Evolutionary conservation across 2,113 vertebrate species (phyloP).

Genomic region (Pseudolaguvia tuberculata): DNA sequence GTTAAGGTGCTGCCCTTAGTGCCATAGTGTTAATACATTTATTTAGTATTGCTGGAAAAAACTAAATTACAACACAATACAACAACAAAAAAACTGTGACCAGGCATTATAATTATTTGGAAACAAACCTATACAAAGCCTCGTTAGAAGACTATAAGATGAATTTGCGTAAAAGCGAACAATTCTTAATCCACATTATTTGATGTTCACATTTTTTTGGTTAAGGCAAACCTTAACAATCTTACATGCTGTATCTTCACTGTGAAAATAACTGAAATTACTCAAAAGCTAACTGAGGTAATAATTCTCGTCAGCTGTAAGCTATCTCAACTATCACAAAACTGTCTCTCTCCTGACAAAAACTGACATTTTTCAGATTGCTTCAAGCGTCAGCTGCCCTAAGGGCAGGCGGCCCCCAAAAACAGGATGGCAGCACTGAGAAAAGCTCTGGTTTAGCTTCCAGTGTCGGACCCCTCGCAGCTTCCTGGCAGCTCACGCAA

Average conservation of each 20-base stretch:
- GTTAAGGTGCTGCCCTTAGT: too few species aligned
- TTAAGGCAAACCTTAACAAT: background rate
- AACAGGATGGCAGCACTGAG: conserved; percentile 46
- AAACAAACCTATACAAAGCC: background rate
- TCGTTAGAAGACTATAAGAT: background rate
- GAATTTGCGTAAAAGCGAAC: background rate
- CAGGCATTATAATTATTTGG: background rate
- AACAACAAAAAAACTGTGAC: background rate
- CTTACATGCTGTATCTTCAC: background rate
- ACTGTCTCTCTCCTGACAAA: conserved; percentile 44
- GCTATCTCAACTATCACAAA: conserved; percentile 34
- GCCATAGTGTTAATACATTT: background rate
- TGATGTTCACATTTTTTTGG: background rate
- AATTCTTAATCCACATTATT: background rate
- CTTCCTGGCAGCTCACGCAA: conserved; percentile 50
- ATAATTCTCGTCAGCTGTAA: background rate
- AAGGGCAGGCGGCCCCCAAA: conserved; percentile 47
- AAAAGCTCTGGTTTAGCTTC: conserved; percentile 50
- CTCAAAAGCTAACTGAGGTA: background rate
- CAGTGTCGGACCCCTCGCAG: conserved; percentile 44
- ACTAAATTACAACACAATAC: conserved; percentile 2
- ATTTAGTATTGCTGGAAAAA: background rate
- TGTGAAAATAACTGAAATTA: conserved; percentile 15
- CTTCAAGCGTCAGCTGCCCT: conserved; percentile 42
- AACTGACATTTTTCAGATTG: conserved; percentile 32